Evolutionary conservation across 2,797 vertebrate species (phyloP), one percentile per base, ranked within the genome.

Genomic region (Acrossocheilus fasciatus): DNA sequence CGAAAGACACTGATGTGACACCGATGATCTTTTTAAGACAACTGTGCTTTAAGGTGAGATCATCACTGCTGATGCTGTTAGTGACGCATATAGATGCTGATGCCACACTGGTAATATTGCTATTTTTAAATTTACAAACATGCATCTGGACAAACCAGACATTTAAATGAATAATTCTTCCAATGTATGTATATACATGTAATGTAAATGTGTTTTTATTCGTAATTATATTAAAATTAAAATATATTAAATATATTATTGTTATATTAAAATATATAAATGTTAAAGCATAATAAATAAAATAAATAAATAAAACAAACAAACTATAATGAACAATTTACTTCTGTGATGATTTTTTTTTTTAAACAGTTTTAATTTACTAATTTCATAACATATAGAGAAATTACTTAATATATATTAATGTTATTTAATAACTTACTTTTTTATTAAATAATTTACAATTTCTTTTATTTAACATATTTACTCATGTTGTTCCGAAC

Each of bases 1-100:
- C 4, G 57, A 80, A 62, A 81, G 0, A 57, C 74, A 76, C 75
- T 54, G 74, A 77, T 39, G 50, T 76, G 41, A 64, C 39, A 30
- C 26, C 47, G 6, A 47, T 52, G 79, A 52, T 47, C 64, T 52
- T 81, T 50, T 52, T 26, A 66, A 62, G 14, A 43, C n/a, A 8
- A 30, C 23, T 26, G n/a, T 18, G 17, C 30, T 41, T 41, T 7
- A 39, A 39, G 11, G 7, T n/a, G 36, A n/a, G 36, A 62, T 17
- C 34, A 26, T 41, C 18, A 41, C 30, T n/a, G 52, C 18, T 14
- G 52, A 59, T 26, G 12, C 39, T 41, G 39, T 41, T 41, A 7
- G 39, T 41, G 39, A 41, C 6, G 39, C 6, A 41, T 41, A 8
- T 41, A 7, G 52, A n/a, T 59, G 75, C 6, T 59, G 34, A 77